These are phyloP conservation scores for Melangyna quadrimaculata DNA, from an alignment of 2,888 invertebrate species.

Conservation along the genomic window DNA sequence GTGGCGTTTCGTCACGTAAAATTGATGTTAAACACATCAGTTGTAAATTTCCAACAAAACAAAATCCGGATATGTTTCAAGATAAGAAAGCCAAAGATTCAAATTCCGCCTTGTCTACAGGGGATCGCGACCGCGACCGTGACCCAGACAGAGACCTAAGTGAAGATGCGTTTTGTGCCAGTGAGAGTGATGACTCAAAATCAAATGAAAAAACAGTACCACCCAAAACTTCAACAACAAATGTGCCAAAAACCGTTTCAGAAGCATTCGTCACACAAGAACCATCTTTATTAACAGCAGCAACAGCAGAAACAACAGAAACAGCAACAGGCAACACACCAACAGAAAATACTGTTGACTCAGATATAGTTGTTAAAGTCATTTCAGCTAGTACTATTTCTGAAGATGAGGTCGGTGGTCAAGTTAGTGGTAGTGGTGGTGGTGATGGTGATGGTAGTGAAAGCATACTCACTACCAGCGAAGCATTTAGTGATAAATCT, in stretches of 20 bases:
- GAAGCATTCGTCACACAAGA: background rate
- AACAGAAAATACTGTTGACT: constrained; percentile 3
- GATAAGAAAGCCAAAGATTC: constrained; percentile 22
- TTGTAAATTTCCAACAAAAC: constrained; percentile 20
- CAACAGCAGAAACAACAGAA: background rate
- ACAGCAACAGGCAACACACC: background rate
- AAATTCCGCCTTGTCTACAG: background rate
- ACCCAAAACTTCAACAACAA: constrained; percentile 8
- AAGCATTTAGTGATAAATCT: constrained; percentile 70
- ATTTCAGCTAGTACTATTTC: background rate
- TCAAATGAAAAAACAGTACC: background rate
- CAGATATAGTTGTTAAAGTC: background rate
- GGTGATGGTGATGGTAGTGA: constrained; percentile 30
- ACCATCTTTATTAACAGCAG: background rate
- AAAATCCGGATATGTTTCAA: constrained; percentile 49
- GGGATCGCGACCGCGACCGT: background rate
- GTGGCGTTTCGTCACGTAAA: constrained; percentile 16
- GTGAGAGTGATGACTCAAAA: constrained; percentile 24
- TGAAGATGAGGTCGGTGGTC: background rate
- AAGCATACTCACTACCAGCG: constrained; percentile 43
- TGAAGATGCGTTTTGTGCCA: constrained; percentile 23
- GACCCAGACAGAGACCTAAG: background rate
- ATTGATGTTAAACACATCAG: constrained; percentile 28
- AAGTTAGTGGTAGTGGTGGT: constrained; percentile 43
- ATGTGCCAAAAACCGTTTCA: constrained; percentile 34